Percentiles rank a stretch among this genome's conserved stretches.
Conservation (phyloP, 2,888 invertebrate species). For the Nomada ruficornis region DNA sequence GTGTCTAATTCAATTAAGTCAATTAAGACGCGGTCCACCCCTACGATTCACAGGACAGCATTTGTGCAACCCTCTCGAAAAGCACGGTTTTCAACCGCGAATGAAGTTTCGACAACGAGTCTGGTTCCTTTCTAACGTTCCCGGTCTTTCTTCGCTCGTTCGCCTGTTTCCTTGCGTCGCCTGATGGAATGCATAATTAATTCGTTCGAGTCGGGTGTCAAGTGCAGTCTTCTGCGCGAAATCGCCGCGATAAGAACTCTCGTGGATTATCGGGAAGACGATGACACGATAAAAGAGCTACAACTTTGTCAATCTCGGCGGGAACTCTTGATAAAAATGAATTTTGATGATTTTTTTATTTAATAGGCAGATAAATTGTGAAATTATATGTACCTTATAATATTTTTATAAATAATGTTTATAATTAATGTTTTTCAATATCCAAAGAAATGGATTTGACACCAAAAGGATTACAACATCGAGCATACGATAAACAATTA, state of each 20-base stretch:
- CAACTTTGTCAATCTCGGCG: slow-evolving; percentile 48
- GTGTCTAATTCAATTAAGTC: slow-evolving; percentile 64
- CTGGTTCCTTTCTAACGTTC: background rate
- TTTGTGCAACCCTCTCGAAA: background rate
- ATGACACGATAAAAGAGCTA: slow-evolving; percentile 47
- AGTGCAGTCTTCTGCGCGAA: slow-evolving; percentile 57
- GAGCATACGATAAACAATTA: no score
- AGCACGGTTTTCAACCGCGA: slow-evolving; percentile 16
- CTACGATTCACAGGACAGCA: slow-evolving; percentile 23
- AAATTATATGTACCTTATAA: no score
- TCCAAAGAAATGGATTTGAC: no score
- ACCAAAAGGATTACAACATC: no score
- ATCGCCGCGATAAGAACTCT: slow-evolving; percentile 61
- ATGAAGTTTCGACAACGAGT: background rate
- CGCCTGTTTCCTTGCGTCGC: slow-evolving; percentile 29
- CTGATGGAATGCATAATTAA: slow-evolving; percentile 73
- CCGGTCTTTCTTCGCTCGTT: background rate
- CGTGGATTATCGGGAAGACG: slow-evolving; percentile 52
- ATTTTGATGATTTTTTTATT: no score
- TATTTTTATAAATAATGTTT: no score
- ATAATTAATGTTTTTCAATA: no score
- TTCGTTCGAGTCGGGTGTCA: slow-evolving; percentile 63
- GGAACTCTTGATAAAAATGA: background rate
- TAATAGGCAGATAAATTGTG: no score
- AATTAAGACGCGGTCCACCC: slow-evolving; percentile 59